Conservation (phyloP, 2,888 invertebrate species). For the Cantharis flavilabris region DNA sequence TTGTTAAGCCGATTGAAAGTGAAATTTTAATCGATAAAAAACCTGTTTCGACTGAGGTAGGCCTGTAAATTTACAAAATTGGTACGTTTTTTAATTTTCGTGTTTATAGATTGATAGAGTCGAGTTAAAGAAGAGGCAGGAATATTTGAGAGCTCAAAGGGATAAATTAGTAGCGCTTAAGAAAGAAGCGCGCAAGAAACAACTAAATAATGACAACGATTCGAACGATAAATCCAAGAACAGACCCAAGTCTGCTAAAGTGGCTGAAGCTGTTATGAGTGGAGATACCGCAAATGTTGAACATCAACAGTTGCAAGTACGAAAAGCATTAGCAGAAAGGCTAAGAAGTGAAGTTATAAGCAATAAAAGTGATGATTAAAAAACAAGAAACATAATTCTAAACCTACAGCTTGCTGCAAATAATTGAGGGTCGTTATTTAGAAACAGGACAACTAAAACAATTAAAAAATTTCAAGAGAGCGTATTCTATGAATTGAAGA, state of each 20-base stretch:
- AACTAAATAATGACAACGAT: constrained; percentile 51
- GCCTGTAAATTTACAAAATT: neutral
- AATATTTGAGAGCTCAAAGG: constrained; percentile 85
- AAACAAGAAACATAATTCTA: neutral
- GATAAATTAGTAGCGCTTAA: constrained; percentile 90
- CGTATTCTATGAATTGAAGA: neutral
- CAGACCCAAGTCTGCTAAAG: constrained; percentile 75
- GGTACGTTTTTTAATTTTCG: constrained; percentile 12
- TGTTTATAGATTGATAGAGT: constrained; percentile 56
- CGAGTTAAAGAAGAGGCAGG: constrained; percentile 78
- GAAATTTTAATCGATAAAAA: constrained; percentile 33
- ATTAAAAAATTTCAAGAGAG: neutral
- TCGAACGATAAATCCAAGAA: constrained; percentile 45
- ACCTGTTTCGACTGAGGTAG: constrained; percentile 23
- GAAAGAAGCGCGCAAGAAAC: constrained; percentile 80
- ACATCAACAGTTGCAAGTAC: constrained; percentile 72
- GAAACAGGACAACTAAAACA: neutral
- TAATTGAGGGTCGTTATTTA: neutral
- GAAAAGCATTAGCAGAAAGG: constrained; percentile 82
- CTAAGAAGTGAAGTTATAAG: constrained; percentile 86
- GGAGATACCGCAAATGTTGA: constrained; percentile 54
- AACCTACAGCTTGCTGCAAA: neutral
- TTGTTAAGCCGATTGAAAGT: constrained; percentile 14
- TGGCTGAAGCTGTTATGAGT: constrained; percentile 70
- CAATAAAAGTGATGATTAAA: constrained; percentile 34